Evolutionary conservation across 2,888 invertebrate genomes (phyloP).

Genomic region (Mythimna ferrago): DNA sequence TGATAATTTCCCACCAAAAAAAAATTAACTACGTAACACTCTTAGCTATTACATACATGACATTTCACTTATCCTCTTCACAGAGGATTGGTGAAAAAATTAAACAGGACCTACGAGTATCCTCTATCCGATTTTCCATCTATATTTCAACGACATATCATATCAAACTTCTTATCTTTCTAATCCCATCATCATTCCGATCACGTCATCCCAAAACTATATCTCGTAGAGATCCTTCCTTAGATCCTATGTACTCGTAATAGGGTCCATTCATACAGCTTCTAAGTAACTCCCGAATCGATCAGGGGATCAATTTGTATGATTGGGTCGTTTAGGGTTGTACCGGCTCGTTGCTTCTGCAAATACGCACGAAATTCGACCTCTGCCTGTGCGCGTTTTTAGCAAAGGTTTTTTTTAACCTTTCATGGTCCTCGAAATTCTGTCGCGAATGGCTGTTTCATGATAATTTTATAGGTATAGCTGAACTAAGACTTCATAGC

Average conservation of each 20-base stretch:
- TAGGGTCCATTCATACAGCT: conserved; percentile 27
- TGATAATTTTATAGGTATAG: too few relatives aligned
- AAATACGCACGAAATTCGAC: neutral
- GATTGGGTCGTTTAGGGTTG: conserved; percentile 34
- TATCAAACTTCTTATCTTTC: conserved; percentile 17
- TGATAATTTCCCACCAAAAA: too few relatives aligned
- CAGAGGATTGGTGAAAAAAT: neutral
- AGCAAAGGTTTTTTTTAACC: neutral
- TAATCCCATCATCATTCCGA: conserved; percentile 12
- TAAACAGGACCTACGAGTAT: neutral
- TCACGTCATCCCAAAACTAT: conserved; percentile 16
- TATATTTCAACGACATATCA: neutral
- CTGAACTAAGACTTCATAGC: too few relatives aligned
- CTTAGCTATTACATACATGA: neutral
- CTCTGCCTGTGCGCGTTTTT: neutral
- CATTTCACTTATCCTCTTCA: neutral
- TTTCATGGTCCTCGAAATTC: too few relatives aligned
- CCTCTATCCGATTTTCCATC: neutral
- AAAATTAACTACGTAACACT: too few relatives aligned
- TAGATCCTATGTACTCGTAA: conserved; percentile 35
- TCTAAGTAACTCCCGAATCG: conserved; percentile 31
- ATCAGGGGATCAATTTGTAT: conserved; percentile 36
- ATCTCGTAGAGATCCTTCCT: neutral
- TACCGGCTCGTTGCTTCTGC: neutral
- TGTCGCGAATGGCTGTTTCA: too few relatives aligned